Percentiles rank a stretch among this genome's conserved stretches.
These are phyloP conservation scores for Brachystomella parvula DNA, from an alignment of 1,140 invertebrate genomes.

Conservation along the genomic window DNA sequence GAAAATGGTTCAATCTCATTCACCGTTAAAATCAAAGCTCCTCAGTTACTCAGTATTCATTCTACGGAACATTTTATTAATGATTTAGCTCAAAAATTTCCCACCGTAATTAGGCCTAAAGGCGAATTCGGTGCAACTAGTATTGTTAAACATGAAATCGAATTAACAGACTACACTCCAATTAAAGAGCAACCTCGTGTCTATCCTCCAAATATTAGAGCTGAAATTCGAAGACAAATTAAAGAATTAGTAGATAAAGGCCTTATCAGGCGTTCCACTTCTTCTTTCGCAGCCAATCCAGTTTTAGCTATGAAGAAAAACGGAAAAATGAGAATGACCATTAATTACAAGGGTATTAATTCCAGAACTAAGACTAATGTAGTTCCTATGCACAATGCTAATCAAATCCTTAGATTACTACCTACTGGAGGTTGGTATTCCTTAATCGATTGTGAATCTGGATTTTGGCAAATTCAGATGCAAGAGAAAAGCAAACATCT, in stretches of 20 bases:
- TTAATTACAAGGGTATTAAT: slow-evolving; percentile 21
- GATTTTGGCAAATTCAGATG: slow-evolving; percentile 45
- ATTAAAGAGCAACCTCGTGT: neutral
- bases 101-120: slow-evolving; percentile 4
- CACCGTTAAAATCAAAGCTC: neutral
- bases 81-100: slow-evolving; percentile 16
- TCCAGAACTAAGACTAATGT: slow-evolving; percentile 14
- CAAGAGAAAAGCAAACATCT: slow-evolving; percentile 38
- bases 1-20: neutral
- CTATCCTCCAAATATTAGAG: slow-evolving; percentile 8
- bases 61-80: neutral
- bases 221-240: slow-evolving; percentile 18
- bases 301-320: slow-evolving; percentile 19
- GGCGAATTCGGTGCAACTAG: slow-evolving; percentile 4
- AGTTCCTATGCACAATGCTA: slow-evolving; percentile 23
- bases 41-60: neutral
- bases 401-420: neutral
- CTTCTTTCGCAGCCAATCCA: slow-evolving; percentile 11
- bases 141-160: slow-evolving; percentile 20
- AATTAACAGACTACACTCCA: neutral
- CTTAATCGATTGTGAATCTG: slow-evolving; percentile 38
- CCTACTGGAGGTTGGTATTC: slow-evolving; percentile 12
- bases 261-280: slow-evolving; percentile 8
- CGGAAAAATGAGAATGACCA: slow-evolving; percentile 12
- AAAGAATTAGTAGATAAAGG: slow-evolving; percentile 18